phyloP scores from a whole-genome alignment of 1,140 invertebrate species.

The Periplaneta americana region DNA sequence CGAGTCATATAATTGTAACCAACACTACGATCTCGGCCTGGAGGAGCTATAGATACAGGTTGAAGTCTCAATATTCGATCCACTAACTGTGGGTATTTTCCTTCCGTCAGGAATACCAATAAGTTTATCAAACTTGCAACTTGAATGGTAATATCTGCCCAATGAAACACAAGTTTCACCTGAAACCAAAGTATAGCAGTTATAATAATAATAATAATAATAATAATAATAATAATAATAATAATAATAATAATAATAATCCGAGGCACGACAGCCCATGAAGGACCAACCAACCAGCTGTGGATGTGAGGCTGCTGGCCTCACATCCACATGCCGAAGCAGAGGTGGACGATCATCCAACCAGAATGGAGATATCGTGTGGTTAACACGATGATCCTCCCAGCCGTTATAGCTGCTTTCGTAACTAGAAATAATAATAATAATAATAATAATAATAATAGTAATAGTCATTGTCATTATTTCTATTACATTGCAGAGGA shows the following conservation, averaged over 20 bases:
- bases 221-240: background rate
- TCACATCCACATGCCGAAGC: no score
- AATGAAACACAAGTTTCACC: constrained; percentile 24
- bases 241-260: no score
- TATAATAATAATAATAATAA: background rate
- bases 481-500: no score
- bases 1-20: constrained; percentile 55
- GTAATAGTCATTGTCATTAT: no score
- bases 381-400: no score
- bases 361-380: no score
- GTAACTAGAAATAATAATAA: background rate
- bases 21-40: constrained; percentile 42
- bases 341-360: no score
- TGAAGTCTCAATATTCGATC: constrained; percentile 47
- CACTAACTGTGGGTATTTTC: constrained; percentile 50
- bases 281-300: background rate
- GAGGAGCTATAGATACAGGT: constrained; percentile 32
- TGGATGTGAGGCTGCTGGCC: background rate
- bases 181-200: background rate
- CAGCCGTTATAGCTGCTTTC: no score
- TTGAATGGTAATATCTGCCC: constrained; percentile 45
- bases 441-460: background rate
- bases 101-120: constrained; percentile 52
- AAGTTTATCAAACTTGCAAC: constrained; percentile 53
- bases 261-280: no score